Base-by-base conservation (phyloP, 2,888 invertebrate species). In the Bimastos eiseni region DNA sequence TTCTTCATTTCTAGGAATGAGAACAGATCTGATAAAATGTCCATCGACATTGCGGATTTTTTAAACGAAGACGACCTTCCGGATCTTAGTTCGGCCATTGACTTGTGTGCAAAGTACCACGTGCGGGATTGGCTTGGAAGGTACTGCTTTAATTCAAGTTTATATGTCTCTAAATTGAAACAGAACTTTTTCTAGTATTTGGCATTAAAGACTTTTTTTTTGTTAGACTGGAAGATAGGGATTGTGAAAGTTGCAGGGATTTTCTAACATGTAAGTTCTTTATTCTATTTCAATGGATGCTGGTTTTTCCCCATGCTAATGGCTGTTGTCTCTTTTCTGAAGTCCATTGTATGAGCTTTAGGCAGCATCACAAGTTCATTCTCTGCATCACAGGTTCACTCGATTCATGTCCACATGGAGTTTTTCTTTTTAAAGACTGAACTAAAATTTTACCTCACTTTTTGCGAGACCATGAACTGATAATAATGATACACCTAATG, bases 71-170 rank as follows among this genome's bases (percentile, higher is more conserved):
- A 98, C 95, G 96, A 97, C 94, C 96, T 99, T 93, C 98, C 98
- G 1, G 98, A 98, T 95, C 97, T 98, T 95, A 98, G 98, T 96
- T 98, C 98, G 92, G 98, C 98, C 24, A 98, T 98, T 95, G 98
- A 98, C 93, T 99, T 99, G 95, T 99, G 99, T 95, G 98, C 98
- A 86, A 98, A 98, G 96, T 99, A 99, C 95, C 99, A 99, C 95
- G 98, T 98, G 0, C 98, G 98, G 95, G 98, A 99, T 96, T 97
- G 99, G 93, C 96, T 99, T 92, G 99, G 99, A 95, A 97, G 98
- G 98, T 98, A 91, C 17, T 86, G 36, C 36, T 15, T 36, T 21
- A 37, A 36, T 86, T 86, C 21, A 86, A 36, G 37, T 86, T 24
- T 86, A 19, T n/a, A 84, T 33, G 33, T 84, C 49, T 24, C 24